Percentiles rank a stretch among this genome's conserved stretches.
Evolutionary conservation across 2,113 vertebrate genomes (phyloP).

Genomic region (Pica pica): DNA sequence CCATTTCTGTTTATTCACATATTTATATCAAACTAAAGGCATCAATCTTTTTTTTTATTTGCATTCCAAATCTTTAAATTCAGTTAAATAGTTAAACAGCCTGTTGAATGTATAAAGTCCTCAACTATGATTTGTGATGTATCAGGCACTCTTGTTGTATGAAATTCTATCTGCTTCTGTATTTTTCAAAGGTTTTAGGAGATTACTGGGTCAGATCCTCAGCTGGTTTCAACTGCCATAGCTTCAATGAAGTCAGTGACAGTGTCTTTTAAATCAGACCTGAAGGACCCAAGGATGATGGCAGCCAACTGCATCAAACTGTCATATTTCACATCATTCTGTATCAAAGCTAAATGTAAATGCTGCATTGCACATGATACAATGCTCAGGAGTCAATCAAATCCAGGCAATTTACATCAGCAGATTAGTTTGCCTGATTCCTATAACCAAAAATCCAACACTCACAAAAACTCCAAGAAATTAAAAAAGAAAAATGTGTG

Average conservation of each 20-base stretch:
- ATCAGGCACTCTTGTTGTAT: not conserved
- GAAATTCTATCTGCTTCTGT: not conserved
- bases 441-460: not conserved
- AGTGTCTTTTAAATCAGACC: conserved; percentile 24
- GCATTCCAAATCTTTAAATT: not conserved
- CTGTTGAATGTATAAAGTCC: not conserved
- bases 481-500: fast-evolving
- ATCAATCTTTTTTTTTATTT: not conserved
- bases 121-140: not conserved
- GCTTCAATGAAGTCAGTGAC: not conserved
- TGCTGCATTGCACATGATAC: not conserved
- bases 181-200: not conserved
- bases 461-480: not conserved
- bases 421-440: not conserved
- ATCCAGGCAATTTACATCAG: not conserved
- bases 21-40: not conserved
- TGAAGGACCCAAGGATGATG: not conserved
- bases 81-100: not conserved
- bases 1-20: not conserved
- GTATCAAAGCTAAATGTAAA: conserved; percentile 16
- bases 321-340: not conserved
- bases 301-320: not conserved
- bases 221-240: not conserved
- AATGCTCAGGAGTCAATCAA: not conserved
- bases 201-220: not conserved